phyloP scores from a whole-genome alignment of 64 coral and sea anemone species.

The Stichodactyla helianthus region DNA sequence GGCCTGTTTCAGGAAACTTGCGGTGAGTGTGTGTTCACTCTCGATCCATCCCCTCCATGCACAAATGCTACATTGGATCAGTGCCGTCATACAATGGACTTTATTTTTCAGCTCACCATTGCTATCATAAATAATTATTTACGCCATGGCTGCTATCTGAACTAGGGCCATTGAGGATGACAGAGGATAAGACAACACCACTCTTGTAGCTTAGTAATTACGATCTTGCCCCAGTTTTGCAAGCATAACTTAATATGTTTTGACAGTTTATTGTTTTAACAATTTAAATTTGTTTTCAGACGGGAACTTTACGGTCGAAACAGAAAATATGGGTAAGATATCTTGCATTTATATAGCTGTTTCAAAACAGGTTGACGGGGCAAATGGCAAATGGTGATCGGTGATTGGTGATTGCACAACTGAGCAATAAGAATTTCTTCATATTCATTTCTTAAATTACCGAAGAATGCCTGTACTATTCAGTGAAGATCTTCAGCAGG shows the following conservation, averaged over 20 bases:
- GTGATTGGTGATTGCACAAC: too few species aligned
- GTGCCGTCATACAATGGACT: neutral
- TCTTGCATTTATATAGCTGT: neutral
- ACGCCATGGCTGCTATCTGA: neutral
- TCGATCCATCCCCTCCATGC: neutral
- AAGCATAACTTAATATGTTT: neutral
- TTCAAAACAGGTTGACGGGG: too few species aligned
- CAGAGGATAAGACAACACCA: too few species aligned
- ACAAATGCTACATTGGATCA: neutral
- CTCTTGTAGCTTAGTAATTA: too few species aligned
- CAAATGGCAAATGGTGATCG: too few species aligned
- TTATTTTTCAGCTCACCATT: neutral
- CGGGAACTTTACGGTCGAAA: slow-evolving; percentile 32
- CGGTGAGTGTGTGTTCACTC: slow-evolving; percentile 57
- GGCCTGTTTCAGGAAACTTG: slow-evolving; percentile 84
- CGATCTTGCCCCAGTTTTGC: too few species aligned
- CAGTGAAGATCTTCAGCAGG: too few species aligned
- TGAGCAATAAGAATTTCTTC: too few species aligned
- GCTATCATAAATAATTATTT: neutral
- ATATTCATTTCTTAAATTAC: too few species aligned
- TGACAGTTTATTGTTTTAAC: neutral
- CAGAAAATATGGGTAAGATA: neutral
- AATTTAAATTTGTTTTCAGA: neutral
- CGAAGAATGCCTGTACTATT: too few species aligned
- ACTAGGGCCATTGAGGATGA: too few species aligned